Evolutionary conservation across 2,113 vertebrate genomes (phyloP).

Genomic region (Caranx ignobilis): DNA sequence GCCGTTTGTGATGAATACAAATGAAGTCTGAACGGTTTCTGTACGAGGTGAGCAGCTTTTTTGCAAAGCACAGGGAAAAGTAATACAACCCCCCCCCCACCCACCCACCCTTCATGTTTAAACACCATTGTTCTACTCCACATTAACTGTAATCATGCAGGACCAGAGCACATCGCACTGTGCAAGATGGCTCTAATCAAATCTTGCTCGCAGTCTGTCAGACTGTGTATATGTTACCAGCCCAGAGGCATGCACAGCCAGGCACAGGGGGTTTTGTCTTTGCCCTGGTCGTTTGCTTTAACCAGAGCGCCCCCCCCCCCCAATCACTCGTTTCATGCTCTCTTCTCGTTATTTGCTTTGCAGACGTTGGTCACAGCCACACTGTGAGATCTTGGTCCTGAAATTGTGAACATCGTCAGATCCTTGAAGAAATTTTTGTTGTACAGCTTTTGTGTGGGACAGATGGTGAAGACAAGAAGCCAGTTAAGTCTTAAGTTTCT

Average conservation of each 20-base stretch:
- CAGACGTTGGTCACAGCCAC: neutral
- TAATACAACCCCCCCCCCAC: neutral
- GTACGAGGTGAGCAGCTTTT: neutral
- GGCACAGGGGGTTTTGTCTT: too few relatives aligned
- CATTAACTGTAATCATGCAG: neutral
- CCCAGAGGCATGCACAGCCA: neutral
- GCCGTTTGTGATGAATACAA: constrained; percentile 60
- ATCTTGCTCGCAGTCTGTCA: neutral
- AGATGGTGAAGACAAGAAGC: neutral
- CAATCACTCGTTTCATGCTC: neutral
- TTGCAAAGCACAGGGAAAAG: constrained; percentile 2
- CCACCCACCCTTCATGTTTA: neutral
- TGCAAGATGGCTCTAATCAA: neutral
- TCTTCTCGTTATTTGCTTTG: neutral
- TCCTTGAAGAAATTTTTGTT: too few relatives aligned
- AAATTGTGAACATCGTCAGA: neutral
- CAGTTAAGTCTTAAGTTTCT: neutral
- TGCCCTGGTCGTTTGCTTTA: neutral
- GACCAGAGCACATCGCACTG: neutral
- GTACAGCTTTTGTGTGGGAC: neutral
- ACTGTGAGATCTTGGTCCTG: neutral
- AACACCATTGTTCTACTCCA: constrained; percentile 2
- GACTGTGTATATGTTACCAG: neutral
- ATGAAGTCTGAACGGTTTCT: constrained; percentile 33
- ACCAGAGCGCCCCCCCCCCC: neutral